Evolutionary conservation across 2,113 vertebrate genomes (phyloP), one percentile per base, ranked within the genome.

Genomic region (Scolopax mira): DNA sequence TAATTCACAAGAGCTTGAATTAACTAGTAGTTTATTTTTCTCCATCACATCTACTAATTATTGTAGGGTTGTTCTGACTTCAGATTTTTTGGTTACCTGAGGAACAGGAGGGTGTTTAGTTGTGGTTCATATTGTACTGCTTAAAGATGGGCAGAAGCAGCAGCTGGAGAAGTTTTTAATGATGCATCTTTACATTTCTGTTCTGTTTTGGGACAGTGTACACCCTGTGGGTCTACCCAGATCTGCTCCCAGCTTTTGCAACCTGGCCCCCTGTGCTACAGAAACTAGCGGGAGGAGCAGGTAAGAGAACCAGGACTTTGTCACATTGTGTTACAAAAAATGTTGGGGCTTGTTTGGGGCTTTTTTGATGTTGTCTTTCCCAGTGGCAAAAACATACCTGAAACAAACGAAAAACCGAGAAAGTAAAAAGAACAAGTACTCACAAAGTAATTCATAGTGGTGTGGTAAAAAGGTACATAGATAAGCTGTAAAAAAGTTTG

Each of bases 211-310:
- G 96, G 70, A 88, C 97, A 99, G 99, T 99, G 57, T 99, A 99
- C 85, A 97, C 98, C 10, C 96, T 99, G 65, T 99, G 99, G 99
- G 94, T 95, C 33, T 98, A 97, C 94, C 99, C 99, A 16, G 96
- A 98, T 96, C 97, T 99, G 93, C 97, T 99, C 11, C 99, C 99
- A 79, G 91, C 97, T 13, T 98, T 99, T 88, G 97, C 97, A 44
- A 99, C 99, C 54, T 99, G 99, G 99, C 98, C 99, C 57, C 98
- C 97, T 28, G 99, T 99, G 60, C 94, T 99, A 2, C 98, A 99
- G 95, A 99, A 99, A 88, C 95, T 99, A 89, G 97, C 97, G 10
- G 98, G 99, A 73, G 99, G 99, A 81, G 99, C 99, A 98, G 99
- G 99, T 99, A 98, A 96, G 97, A 75, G 67, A 25, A 84, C 39